Conservation (phyloP, 30 jellyfish, hydroid and myxozoan species). For the Aurelia sp. region DNA sequence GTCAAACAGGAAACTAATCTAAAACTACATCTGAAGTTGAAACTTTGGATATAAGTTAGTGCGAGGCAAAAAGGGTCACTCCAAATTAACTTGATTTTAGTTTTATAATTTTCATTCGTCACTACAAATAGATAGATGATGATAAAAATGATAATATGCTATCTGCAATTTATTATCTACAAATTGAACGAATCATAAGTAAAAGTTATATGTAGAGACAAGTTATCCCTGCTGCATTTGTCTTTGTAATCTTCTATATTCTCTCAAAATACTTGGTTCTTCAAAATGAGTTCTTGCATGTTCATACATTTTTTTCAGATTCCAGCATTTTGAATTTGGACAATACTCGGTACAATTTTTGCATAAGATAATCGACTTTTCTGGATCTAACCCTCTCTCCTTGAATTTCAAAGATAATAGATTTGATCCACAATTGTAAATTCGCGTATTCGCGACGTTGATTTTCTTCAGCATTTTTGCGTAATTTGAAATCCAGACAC, state of each 20-base stretch:
- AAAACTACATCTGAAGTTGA: too few species aligned
- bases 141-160: too few species aligned
- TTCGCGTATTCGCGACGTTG: conserved; percentile 37
- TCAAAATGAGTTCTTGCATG: conserved; percentile 3
- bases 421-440: conserved; percentile 30
- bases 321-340: background rate
- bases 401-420: conserved; percentile 6
- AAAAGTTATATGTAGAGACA: background rate
- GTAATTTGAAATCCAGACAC: conserved; percentile 22
- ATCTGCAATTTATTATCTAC: too few species aligned
- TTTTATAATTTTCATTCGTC: too few species aligned
- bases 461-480: background rate
- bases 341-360: conserved; percentile 10
- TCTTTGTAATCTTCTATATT: background rate
- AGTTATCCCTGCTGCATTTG: background rate
- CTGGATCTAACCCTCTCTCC: conserved; percentile 36
- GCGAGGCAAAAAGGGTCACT: too few species aligned
- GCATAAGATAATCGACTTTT: background rate
- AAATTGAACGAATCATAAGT: background rate
- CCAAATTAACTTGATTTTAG: too few species aligned
- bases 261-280: conserved; percentile 14
- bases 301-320: background rate
- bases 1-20: too few species aligned
- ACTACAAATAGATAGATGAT: too few species aligned
- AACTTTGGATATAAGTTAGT: too few species aligned